Base-by-base conservation (phyloP, 2,113 vertebrate species). In the Pelusios castaneus region DNA sequence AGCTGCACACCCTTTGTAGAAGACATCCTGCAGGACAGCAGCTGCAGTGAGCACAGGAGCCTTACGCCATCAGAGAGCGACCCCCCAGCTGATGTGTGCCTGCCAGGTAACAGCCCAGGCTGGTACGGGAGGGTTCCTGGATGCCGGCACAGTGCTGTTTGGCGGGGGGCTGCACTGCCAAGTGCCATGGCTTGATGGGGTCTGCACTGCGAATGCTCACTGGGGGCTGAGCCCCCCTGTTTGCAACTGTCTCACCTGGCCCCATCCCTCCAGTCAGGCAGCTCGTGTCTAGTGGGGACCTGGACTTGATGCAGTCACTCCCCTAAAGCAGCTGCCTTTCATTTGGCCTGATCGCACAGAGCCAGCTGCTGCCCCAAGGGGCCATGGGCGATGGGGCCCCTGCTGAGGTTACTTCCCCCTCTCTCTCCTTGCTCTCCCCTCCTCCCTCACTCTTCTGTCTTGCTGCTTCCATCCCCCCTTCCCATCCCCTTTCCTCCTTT, bases 21-120 rank as follows among this genome's bases (percentile, higher is more conserved):
- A 60, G 98, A 99, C 0, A 98, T 99, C 79, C 96, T 99, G 82
- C 98, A 99, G 88, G 99, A 99, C 17, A 97, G 98, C 88, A 97
- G 97, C 97, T 96, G 94, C 4, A 97, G 98, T 0, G 98, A 99
- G 91, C 97, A 97, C 97, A 98, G 98, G 83, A 97, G 98, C 97
- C 97, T 98, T 88, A 97, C 98, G n/a, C 98, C 98, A 90, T 94
- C 97, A 0, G 98, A 99, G 92, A 98, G 97, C 0, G 98, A 98
- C 81, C 96, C 98, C 1, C 97, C 98, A 0, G 98, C 98, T 0
- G 99, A 99, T 2, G 95, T 98, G 63, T 99, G 97, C 96, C 98
- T 99, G 95, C 98, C 99, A 97, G 98, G 98, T 99, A 97, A 90
- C 0, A 4, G 80, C 82, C 0, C 0, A 0, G 1, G 19, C 1